Conservation (phyloP, 1,140 invertebrate species). For the Lycorma delicatula region DNA sequence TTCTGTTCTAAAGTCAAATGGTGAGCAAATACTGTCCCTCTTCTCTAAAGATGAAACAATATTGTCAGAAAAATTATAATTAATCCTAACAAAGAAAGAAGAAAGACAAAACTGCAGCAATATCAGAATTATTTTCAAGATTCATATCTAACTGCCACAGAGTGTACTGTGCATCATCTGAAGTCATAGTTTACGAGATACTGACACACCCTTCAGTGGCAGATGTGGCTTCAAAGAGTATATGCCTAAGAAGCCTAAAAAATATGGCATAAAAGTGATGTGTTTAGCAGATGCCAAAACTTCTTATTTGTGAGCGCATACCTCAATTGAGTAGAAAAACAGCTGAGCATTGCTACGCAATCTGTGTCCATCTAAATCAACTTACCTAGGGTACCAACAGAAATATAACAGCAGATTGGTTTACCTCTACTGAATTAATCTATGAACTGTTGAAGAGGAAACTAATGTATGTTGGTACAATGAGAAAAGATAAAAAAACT, state of each 20-base stretch:
- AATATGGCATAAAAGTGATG: conserved; percentile 39
- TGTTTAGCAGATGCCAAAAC: conserved; percentile 28
- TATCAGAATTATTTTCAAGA: conserved; percentile 22
- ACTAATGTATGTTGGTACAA: conserved; percentile 37
- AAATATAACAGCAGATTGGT: conserved; percentile 37
- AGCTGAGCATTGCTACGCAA: conserved; percentile 14
- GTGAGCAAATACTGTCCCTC: background rate
- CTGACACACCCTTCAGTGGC: conserved; percentile 34
- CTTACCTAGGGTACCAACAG: conserved; percentile 29
- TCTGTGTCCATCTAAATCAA: conserved; percentile 6
- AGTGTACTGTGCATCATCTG: background rate
- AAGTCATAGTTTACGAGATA: conserved; percentile 31
- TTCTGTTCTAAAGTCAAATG: background rate
- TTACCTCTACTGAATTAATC: conserved; percentile 35
- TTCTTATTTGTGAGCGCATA: conserved; percentile 31
- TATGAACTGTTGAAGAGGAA: conserved; percentile 29
- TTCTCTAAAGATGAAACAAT: conserved; percentile 2
- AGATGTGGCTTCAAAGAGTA: conserved; percentile 35
- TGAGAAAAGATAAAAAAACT: conserved; percentile 39
- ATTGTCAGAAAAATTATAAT: background rate
- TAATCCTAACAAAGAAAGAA: background rate
- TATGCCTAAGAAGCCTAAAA: conserved; percentile 35
- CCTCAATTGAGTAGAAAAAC: conserved; percentile 29
- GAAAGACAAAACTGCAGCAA: conserved; percentile 15
- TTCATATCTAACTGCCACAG: conserved; percentile 9